These are phyloP conservation scores for Lithophane ornitopus DNA, from an alignment of 2,888 invertebrate genomes.

Conservation along the genomic window DNA sequence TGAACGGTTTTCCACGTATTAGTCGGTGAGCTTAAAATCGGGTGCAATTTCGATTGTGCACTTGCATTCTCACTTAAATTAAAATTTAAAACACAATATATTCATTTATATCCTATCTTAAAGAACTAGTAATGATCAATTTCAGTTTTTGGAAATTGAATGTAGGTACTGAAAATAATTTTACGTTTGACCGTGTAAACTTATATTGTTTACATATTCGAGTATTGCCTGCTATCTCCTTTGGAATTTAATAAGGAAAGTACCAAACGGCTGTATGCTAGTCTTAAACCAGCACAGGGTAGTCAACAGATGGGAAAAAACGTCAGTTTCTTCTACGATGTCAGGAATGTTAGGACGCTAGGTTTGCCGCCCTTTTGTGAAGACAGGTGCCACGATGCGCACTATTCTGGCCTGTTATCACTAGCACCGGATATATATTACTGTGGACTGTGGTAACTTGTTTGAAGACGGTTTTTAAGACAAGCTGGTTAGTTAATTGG, in stretches of 20 bases:
- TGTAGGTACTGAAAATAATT: too few relatives aligned
- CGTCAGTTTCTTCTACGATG: conserved; percentile 1
- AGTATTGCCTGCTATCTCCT: background rate
- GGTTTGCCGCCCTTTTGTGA: conserved; percentile 17
- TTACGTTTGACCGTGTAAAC: too few relatives aligned
- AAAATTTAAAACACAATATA: too few relatives aligned
- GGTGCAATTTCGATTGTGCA: too few relatives aligned
- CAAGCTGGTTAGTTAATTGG: background rate
- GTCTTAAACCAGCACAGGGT: background rate
- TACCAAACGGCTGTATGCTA: background rate
- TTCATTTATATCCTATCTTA: too few relatives aligned
- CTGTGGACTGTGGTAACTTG: background rate
- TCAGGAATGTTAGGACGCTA: conserved; percentile 16
- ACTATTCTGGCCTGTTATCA: conserved; percentile 15
- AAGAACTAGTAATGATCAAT: too few relatives aligned
- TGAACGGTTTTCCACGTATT: too few relatives aligned
- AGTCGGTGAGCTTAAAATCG: too few relatives aligned
- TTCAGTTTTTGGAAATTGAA: too few relatives aligned
- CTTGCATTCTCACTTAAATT: too few relatives aligned
- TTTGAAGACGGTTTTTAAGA: background rate
- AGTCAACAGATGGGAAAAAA: conserved; percentile 8
- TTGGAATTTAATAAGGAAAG: background rate
- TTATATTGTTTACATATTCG: too few relatives aligned
- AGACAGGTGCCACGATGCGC: conserved; percentile 11
- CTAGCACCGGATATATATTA: conserved; percentile 1